Evolutionary conservation across 2,797 vertebrate genomes (phyloP).

Genomic region (Vipera latastei): DNA sequence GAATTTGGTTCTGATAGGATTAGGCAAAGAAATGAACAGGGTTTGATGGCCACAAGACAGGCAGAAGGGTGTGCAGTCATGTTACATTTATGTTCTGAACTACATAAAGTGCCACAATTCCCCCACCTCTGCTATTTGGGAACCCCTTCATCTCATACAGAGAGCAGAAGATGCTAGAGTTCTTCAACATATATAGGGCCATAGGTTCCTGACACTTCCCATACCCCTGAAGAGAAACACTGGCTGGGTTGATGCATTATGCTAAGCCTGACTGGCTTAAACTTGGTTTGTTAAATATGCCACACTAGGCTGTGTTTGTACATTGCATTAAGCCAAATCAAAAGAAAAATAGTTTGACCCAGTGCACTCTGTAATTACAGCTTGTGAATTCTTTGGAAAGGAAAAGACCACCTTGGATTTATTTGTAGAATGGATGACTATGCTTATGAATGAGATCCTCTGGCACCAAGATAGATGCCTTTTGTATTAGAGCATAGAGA

Average conservation of each 20-base stretch:
- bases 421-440: not conserved
- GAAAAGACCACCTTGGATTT: not conserved
- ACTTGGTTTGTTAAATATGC: not conserved
- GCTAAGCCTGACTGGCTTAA: not conserved
- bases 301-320: not conserved
- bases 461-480: conserved; percentile 11
- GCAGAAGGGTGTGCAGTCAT: not conserved
- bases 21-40: not conserved
- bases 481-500: not conserved
- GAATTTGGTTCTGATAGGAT: not conserved
- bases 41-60: not conserved
- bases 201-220: not conserved
- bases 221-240: not conserved
- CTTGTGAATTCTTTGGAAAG: not conserved
- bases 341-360: not conserved
- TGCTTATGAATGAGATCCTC: conserved; percentile 10
- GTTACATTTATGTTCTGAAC: not conserved
- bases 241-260: not conserved
- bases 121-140: not conserved
- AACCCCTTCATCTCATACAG: not conserved
- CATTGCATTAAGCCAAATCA: not conserved
- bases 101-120: not conserved
- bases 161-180: not conserved
- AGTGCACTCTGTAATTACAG: not conserved
- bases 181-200: not conserved